Evolutionary conservation across 2,113 vertebrate species (phyloP).

Genomic region (Tursiops truncatus): DNA sequence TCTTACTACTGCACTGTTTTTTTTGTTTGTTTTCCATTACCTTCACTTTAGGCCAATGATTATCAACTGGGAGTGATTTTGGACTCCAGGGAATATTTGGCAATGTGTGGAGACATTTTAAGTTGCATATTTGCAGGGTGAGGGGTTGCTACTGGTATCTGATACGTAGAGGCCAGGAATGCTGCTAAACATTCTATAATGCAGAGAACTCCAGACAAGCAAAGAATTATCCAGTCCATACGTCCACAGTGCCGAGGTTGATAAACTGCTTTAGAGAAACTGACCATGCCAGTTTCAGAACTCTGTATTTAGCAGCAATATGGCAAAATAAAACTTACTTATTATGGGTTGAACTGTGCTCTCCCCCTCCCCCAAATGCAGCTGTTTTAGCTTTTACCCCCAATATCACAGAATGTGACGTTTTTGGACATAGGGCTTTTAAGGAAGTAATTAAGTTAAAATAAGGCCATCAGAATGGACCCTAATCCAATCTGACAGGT

Average conservation of each 20-base stretch:
- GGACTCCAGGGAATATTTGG: background rate
- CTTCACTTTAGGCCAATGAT: background rate
- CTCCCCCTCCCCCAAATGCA: accelerated
- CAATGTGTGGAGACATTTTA: background rate
- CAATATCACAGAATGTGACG: background rate
- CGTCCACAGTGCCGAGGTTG: accelerated
- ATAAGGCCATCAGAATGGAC: background rate
- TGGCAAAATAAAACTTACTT: background rate
- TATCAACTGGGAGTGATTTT: background rate
- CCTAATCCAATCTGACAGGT: background rate
- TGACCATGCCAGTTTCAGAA: background rate
- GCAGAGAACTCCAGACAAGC: background rate
- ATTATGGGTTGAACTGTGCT: background rate
- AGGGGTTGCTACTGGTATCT: background rate
- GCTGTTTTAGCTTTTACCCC: background rate
- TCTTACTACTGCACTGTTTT: accelerated
- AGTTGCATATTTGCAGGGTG: background rate
- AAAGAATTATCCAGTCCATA: background rate
- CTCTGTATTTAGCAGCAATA: background rate
- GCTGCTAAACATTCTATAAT: background rate
- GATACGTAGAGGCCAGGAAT: background rate
- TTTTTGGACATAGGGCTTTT: background rate
- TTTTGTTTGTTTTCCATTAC: background rate
- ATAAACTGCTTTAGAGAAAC: background rate
- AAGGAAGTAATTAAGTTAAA: background rate